A percentile compares a stretch with the other conserved stretches of the same genome.
These are phyloP conservation scores for Diachasmimorpha longicaudata DNA, from an alignment of 1,140 invertebrate genomes.

Conservation along the genomic window DNA sequence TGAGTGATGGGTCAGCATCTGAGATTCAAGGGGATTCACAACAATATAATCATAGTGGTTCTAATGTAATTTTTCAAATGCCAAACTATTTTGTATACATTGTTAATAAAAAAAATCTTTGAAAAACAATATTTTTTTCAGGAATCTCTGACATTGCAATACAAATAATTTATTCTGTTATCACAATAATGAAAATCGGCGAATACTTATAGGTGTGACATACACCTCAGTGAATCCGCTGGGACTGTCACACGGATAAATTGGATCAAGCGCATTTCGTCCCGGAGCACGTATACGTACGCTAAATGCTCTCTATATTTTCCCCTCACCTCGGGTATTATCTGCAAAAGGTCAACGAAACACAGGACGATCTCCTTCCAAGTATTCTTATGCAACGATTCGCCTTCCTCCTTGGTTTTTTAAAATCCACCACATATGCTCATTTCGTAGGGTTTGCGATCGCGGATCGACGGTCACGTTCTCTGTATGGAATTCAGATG, in stretches of 20 bases:
- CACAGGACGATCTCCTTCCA: constrained; percentile 4
- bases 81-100: no score
- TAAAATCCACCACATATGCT: neutral
- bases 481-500: neutral
- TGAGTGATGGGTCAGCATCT: no score
- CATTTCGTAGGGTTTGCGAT: neutral
- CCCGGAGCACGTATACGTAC: neutral
- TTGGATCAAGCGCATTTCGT: neutral
- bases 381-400: neutral
- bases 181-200: no score
- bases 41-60: no score
- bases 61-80: no score
- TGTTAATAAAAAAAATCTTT: no score
- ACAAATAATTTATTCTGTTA: no score
- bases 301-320: neutral
- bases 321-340: neutral
- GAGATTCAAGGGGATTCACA: no score
- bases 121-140: no score
- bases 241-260: neutral
- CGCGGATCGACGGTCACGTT: neutral
- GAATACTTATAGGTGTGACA: neutral
- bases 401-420: neutral
- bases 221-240: neutral
- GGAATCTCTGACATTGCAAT: no score
- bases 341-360: constrained; percentile 1